Conservation (phyloP, 2,797 vertebrate species). For the Premnoplex brunnescens region DNA sequence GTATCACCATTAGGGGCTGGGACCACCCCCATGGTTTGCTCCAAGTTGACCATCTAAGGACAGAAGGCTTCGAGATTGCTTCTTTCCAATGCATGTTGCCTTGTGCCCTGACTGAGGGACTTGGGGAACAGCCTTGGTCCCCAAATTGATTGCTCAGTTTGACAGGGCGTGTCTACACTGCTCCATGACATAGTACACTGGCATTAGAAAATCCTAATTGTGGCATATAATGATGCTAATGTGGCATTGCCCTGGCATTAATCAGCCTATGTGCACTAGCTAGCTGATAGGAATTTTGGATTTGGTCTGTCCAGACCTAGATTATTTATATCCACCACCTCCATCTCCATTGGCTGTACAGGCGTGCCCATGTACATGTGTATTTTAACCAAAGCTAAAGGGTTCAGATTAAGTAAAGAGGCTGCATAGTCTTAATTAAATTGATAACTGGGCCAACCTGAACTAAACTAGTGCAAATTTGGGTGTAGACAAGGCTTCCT, state of each 20-base stretch:
- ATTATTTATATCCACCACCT: background rate
- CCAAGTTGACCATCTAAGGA: background rate
- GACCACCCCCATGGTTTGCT: background rate
- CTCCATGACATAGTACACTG: background rate
- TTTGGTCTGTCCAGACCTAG: background rate
- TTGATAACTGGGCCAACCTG: slow-evolving; percentile 21
- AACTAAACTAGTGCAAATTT: slow-evolving; percentile 16
- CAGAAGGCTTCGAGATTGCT: background rate
- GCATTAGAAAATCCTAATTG: background rate
- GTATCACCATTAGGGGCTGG: background rate
- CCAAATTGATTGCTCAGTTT: background rate
- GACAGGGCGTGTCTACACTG: background rate
- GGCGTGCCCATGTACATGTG: background rate
- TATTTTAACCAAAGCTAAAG: slow-evolving; percentile 17
- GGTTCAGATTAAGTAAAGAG: background rate
- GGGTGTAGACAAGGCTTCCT: background rate
- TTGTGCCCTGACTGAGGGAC: background rate
- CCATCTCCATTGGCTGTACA: background rate
- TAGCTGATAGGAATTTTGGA: background rate
- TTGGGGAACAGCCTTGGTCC: background rate
- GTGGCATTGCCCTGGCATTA: background rate
- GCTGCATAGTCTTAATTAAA: slow-evolving; percentile 41
- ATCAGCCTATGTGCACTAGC: background rate
- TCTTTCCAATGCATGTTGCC: background rate
- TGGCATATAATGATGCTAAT: background rate